Evolutionary conservation across 2,797 vertebrate genomes (phyloP), one percentile per base, ranked within the genome.

Genomic region (Fistularia commersonii): DNA sequence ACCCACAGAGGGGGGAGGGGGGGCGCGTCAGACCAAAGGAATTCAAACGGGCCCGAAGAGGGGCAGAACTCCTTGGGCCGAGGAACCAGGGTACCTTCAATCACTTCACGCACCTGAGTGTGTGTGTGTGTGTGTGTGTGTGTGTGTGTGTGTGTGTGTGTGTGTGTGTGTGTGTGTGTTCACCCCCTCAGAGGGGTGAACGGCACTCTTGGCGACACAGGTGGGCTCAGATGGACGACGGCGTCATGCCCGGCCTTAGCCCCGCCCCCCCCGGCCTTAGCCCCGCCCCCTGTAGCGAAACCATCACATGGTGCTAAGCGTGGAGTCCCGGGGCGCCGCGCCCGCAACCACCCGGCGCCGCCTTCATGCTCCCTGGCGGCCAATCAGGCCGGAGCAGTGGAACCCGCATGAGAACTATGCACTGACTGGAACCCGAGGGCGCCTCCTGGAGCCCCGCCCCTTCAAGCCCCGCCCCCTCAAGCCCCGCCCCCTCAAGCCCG

Each of bases 401-500:
- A 91, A 93, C 93, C 95, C 95, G 95, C 95, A 98, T 98, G 95
- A 90, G 86, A 94, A 94, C 95, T 97, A 98, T 98, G 95, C 95
- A 97, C 93, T 93, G 92, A 93, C 90, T 69, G 42, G 87, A 92
- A 82, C 51, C 46, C 11, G 51, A 23, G 5, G 59, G 38, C 32
- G 62, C 59, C 5, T n/a, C n/a, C n/a, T n/a, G n/a, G 36, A 10
- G 36, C 15, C 61, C 45, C 59, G 45, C 67, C 85, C 89, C n/a
- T n/a, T n/a, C n/a, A n/a, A n/a, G n/a, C n/a, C n/a, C n/a, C n/a
- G n/a, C n/a, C n/a, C n/a, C n/a, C n/a, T n/a, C n/a, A n/a, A n/a
- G n/a, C n/a, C n/a, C n/a, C n/a, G n/a, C n/a, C n/a, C n/a, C n/a
- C n/a, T n/a, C n/a, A 40, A 40, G 58, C 54, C 54, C 92, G 88